Percentiles rank a stretch among this genome's conserved stretches.
These are phyloP conservation scores for Canis aureus DNA, from an alignment of 2,113 vertebrate species.

Conservation along the genomic window DNA sequence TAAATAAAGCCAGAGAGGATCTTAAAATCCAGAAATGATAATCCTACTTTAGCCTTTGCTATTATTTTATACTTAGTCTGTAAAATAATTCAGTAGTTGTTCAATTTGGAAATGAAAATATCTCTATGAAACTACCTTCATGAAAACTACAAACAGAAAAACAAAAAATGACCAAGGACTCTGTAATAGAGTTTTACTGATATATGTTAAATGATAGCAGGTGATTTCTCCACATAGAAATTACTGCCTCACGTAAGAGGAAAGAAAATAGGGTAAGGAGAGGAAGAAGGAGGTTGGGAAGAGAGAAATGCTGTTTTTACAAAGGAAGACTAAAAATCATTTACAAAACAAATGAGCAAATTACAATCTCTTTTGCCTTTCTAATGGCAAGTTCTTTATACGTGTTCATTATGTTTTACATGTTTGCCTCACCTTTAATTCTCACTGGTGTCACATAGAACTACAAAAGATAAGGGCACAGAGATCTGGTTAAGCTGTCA, in stretches of 20 bases:
- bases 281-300: background rate
- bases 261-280: background rate
- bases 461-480: background rate
- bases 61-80: conserved; percentile 8
- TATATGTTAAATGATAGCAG: background rate
- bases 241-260: background rate
- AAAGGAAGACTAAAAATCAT: conserved; percentile 13
- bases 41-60: conserved; percentile 20
- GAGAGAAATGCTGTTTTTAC: background rate
- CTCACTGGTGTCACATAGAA: background rate
- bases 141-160: background rate
- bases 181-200: background rate
- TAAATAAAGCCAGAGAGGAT: background rate
- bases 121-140: background rate
- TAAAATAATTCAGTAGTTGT: conserved; percentile 30
- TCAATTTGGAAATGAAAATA: conserved; percentile 37
- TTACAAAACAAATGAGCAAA: background rate
- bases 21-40: background rate
- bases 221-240: conserved; percentile 35
- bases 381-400: background rate
- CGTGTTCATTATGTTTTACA: background rate
- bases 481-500: background rate
- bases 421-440: background rate
- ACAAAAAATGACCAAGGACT: background rate
- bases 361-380: background rate